Evolutionary conservation across 2,797 vertebrate genomes (phyloP).

Genomic region (Xerus rutilus): DNA sequence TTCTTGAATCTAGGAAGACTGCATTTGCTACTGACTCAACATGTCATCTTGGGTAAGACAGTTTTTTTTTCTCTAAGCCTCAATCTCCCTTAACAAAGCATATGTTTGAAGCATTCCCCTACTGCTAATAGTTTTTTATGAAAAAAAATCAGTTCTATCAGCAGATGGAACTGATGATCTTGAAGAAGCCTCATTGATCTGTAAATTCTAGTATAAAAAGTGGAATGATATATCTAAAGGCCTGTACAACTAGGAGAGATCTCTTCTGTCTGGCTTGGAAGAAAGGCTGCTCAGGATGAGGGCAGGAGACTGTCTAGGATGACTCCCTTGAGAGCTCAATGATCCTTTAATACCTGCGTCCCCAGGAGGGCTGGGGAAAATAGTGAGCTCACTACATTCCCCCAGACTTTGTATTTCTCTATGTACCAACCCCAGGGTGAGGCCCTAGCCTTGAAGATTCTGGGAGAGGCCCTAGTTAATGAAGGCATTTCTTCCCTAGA

Average conservation of each 20-base stretch:
- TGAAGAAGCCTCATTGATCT: background rate
- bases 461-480: slow-evolving; percentile 40
- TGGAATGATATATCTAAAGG: slow-evolving; percentile 19
- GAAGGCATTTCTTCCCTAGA: slow-evolving; percentile 60
- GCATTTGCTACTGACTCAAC: slow-evolving; percentile 16
- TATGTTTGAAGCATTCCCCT: too few relatives aligned
- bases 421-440: background rate
- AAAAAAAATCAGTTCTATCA: too few relatives aligned
- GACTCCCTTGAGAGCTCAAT: background rate
- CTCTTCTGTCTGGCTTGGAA: slow-evolving; percentile 27
- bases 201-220: slow-evolving; percentile 41
- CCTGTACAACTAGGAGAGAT: background rate
- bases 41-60: background rate
- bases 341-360: slow-evolving; percentile 16
- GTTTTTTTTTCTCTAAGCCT: background rate
- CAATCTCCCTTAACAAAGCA: background rate
- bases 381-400: background rate
- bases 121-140: too few relatives aligned
- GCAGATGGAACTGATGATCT: background rate
- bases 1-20: slow-evolving; percentile 10
- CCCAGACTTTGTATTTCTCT: slow-evolving; percentile 27
- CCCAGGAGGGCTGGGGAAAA: background rate
- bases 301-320: background rate
- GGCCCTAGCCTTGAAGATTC: background rate
- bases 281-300: background rate